Evolutionary conservation across 2,113 vertebrate species (phyloP), one percentile per base, ranked within the genome.

Genomic region (Microtus ochrogaster): DNA sequence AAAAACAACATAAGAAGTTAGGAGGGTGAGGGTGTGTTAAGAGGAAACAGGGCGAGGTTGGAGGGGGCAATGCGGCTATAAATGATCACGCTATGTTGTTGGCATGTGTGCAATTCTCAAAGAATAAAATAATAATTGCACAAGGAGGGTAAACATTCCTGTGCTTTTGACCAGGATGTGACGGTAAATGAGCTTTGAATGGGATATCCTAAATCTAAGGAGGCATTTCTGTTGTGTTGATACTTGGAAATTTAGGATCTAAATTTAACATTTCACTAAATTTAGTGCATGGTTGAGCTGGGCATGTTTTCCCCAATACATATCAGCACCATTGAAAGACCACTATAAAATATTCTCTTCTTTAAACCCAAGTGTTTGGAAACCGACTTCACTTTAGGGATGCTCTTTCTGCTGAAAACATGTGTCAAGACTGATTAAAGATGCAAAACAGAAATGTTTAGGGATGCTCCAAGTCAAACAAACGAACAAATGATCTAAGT

Each of bases 161-260:
- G 7, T 58, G 52, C 79, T 55, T 39, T 24, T 39, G 52, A 39
- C 21, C 33, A 81, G 36, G 52, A 26, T 3, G 13, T 58, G 79
- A 26, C 16, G 1, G 11, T 7, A n/a, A 81, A n/a, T n/a, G 78
- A 81, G 21, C 36, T 41, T 63, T 61, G 52, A 39, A 7, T 83
- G 36, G 52, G 36, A 41, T 61, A 39, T 41, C 55, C 12, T 30
- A n/a, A 63, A 3, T 41, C 30, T 63, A 65, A 84, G 24, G 28
- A 28, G 36, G 3, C 12, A 76, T 74, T 89, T 96, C 22, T 65
- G 39, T 58, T 47, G 7, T 92, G 63, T 58, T 77, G 44, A 22
- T 77, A 44, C 78, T 89, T 87, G 68, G 82, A 96, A 93, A 90
- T 89, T 78, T 86, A 89, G 63, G 74, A 84, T 22, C 19, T 58